Conservation (phyloP, 2,113 vertebrate species). For the Proterorhinus semilunaris region DNA sequence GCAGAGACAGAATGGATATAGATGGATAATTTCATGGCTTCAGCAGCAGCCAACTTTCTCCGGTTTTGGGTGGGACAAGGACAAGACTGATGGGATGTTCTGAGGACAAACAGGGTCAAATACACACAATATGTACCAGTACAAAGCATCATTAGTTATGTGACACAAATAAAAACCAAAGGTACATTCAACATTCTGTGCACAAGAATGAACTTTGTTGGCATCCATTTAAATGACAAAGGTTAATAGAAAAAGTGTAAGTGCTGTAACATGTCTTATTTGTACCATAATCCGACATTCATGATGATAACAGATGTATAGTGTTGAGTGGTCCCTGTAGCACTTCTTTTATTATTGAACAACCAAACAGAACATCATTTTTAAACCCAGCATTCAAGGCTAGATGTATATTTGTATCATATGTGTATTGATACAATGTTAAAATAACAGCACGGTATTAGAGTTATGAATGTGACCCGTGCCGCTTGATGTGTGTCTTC, state of each 20-base stretch:
- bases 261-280: not conserved
- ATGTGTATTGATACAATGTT: no score
- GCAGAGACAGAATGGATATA: conserved; percentile 28
- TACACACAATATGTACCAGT: conserved; percentile 12
- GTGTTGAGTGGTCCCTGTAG: no score
- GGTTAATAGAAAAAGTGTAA: no score
- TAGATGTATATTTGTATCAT: no score
- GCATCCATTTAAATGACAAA: no score
- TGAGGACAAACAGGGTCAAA: conserved; percentile 6
- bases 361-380: no score
- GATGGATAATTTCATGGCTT: conserved; percentile 51
- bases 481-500: conserved; percentile 30
- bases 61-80: conserved; percentile 1
- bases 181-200: not conserved
- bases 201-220: not conserved
- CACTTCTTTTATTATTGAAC: no score
- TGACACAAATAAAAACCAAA: conserved; percentile 4
- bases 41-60: conserved; percentile 29
- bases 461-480: conserved; percentile 21
- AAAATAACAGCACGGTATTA: no score
- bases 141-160: not conserved
- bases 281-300: no score
- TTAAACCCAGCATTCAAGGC: no score
- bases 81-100: conserved; percentile 13
- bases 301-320: no score